Conservation (phyloP, 2,113 vertebrate species). For the Indicator indicator region DNA sequence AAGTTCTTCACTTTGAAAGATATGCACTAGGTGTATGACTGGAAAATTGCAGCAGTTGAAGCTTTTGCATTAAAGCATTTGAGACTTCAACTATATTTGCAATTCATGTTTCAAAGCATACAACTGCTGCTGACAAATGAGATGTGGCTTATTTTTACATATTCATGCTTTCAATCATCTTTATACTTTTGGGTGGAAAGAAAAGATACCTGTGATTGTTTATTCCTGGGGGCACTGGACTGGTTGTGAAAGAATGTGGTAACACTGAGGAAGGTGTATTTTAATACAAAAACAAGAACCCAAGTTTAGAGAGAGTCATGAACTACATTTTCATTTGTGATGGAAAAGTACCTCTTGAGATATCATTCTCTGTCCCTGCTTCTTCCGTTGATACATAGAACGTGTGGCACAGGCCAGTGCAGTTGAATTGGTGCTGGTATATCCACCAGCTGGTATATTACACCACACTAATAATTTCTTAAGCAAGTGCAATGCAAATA, state of each 20-base stretch:
- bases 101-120: not conserved
- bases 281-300: not conserved
- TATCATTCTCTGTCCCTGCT: not conserved
- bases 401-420: not conserved
- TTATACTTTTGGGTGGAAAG: not conserved
- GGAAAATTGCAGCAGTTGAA: not conserved
- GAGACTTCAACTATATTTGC: not conserved
- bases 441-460: not conserved
- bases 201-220: not conserved
- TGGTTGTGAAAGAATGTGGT: not conserved
- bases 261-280: not conserved
- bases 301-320: not conserved
- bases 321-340: not conserved
- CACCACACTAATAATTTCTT: not conserved
- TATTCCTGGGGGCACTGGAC: not conserved
- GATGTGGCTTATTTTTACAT: not conserved
- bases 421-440: not conserved
- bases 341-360: not conserved
- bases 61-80: not conserved
- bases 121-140: not conserved
- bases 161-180: not conserved
- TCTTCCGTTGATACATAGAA: not conserved
- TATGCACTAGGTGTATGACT: not conserved
- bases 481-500: not conserved
- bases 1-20: not conserved